phyloP scores from a whole-genome alignment of 2,888 invertebrate genomes.

The Dilophus febrilis region DNA sequence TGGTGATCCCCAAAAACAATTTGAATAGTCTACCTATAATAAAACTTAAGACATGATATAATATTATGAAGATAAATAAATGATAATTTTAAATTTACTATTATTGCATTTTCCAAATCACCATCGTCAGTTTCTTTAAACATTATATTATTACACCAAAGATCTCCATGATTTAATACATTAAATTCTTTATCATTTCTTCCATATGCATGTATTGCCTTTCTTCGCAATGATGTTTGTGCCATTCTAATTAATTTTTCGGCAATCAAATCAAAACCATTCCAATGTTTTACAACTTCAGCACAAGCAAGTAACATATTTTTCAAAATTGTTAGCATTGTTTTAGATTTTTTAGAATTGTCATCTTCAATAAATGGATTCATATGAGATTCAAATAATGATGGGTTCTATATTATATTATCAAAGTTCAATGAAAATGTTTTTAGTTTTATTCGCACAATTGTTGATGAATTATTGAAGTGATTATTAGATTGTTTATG shows the following conservation, averaged over 20 bases:
- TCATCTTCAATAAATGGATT: conserved; percentile 3
- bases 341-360: conserved; percentile 2
- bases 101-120: neutral
- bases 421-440: neutral
- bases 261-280: neutral
- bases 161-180: conserved; percentile 5
- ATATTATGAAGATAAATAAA: no score
- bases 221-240: neutral
- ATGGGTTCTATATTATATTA: neutral
- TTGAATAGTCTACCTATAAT: conserved; percentile 3
- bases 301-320: neutral
- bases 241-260: neutral
- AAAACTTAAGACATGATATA: no score
- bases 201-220: conserved; percentile 1
- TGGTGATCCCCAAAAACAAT: conserved; percentile 4
- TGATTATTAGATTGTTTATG: neutral
- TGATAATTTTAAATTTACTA: neutral
- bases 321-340: neutral
- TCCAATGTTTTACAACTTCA: neutral
- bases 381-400: neutral
- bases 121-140: neutral
- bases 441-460: neutral
- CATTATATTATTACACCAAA: conserved; percentile 6
- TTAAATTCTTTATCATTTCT: conserved; percentile 1
- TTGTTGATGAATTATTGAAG: neutral